Evolutionary conservation across 2,797 vertebrate genomes (phyloP), one percentile per base, ranked within the genome.

Genomic region (Bovichtus diacanthus): DNA sequence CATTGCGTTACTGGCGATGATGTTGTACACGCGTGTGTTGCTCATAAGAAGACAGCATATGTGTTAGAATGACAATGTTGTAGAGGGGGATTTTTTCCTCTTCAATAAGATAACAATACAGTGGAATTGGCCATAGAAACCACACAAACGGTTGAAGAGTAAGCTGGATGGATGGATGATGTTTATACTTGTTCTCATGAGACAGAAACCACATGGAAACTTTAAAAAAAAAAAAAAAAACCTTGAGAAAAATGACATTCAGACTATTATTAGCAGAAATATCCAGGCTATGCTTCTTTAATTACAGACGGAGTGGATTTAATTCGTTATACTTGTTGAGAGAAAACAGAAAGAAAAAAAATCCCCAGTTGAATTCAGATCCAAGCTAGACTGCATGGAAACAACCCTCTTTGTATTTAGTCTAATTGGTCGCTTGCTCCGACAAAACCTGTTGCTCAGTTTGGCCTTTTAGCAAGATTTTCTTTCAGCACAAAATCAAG

Each of bases 401-500:
- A 49, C 68, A 65, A 67, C 29, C 31, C 10, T 21, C 11, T 61
- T 18, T 51, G 13, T 39, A n/a, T 62, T 18, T 19, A 4, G 19
- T 47, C 23, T 12, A 4, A 41, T 27, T 55, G 53, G 31, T 56
- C 13, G 3, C 23, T 12, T 29, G 25, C 53, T 55, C 47, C n/a
- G 12, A 9, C 27, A 70, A n/a, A 87, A 93, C 92, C 87, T 93
- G 94, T 94, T 92, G 92, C 91, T 83, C 50, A 11, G 15, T 31
- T 81, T 50, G 25, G 19, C 19, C 53, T 15, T 51, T 50, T 19
- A 31, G 43, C 23, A 27, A 31, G 7, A 44, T 18, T 47, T 44
- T 0, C 3, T 5, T 49, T n/a, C 2, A 2, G 10, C 15, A 19
- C 6, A 23, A 7, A 61, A 47, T 23, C 38, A 13, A 39, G 21